Evolutionary conservation across 2,888 invertebrate species (phyloP), one percentile per base, ranked within the genome.

Genomic region (Sesamia inferens): DNA sequence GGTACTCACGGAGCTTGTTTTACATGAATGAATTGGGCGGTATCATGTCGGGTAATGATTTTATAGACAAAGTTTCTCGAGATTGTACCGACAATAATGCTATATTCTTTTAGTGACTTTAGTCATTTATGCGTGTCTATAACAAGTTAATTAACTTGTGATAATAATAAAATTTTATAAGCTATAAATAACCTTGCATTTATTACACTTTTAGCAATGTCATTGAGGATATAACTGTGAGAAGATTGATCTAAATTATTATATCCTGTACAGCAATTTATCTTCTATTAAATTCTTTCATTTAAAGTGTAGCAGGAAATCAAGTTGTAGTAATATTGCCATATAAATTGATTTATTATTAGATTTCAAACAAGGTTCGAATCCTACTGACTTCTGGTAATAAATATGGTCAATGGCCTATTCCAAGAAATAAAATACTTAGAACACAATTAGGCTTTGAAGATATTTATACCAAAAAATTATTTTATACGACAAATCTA

Each of bases 1-100:
- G 55, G 65, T 77, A 80, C 68, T 64, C 69, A 79, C 71, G 72
- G 44, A 22, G 70, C 57, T 76, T 73, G 48, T 62, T 74, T 83
- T 76, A 83, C 81, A 68, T 42, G 57, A 59, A 62, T 70, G 55
- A 64, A 65, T 62, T 58, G 61, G 39, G 39, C 51, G n/a, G 61
- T 71, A 72, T 82, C 67, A 77, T 70, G 67, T 64, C 82, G n/a
- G 31, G 13, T 14, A 31, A 54, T 62, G 65, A 79, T 68, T 72
- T 62, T 69, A 79, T 82, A 68, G 42, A 54, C 16, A 44, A 6
- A 44, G 31, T 65, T 59, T 39, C 55, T 42, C 61, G 55, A 42
- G 55, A 24, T 48, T 63, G 42, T 74, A 74, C 22, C n/a, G 76
- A 73, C 42, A 65, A 48, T 10, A 24, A 31, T 73, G 22, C 10